These are phyloP conservation scores for Pluvianellus socialis DNA, from an alignment of 2,113 vertebrate species.

Conservation along the genomic window DNA sequence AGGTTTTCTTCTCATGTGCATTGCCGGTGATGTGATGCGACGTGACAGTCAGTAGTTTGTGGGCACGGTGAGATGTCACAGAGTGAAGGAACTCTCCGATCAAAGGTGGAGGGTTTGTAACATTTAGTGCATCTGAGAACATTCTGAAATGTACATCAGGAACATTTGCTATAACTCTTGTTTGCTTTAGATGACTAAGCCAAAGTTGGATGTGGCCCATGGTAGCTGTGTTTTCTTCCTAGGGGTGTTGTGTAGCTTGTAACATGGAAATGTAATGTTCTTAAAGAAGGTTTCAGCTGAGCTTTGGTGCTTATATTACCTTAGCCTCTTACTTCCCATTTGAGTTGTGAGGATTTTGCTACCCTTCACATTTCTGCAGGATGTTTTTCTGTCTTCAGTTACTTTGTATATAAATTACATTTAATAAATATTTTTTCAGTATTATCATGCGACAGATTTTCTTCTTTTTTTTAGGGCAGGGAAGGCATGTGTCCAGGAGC, in stretches of 20 bases:
- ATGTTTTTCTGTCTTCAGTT: background rate
- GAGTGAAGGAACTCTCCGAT: background rate
- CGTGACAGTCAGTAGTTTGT: background rate
- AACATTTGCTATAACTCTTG: background rate
- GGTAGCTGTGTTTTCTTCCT: background rate
- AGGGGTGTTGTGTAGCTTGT: background rate
- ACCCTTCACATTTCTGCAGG: background rate
- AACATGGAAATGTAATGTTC: background rate
- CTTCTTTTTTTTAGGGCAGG: background rate
- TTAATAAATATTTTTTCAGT: background rate
- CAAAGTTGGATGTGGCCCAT: background rate
- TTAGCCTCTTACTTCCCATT: background rate
- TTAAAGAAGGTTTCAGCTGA: background rate
- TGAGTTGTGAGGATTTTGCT: background rate
- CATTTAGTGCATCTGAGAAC: background rate
- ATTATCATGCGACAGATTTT: background rate
- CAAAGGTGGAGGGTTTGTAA: background rate
- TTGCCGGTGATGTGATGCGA: background rate
- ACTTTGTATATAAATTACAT: background rate
- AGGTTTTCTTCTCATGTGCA: background rate
- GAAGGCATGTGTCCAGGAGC: background rate
- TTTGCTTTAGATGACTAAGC: conserved; percentile 14
- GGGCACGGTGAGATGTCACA: background rate
- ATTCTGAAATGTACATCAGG: background rate
- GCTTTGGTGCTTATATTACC: background rate